Evolutionary conservation across 2,888 invertebrate species (phyloP).

Genomic region (Amphipoea lucens): DNA sequence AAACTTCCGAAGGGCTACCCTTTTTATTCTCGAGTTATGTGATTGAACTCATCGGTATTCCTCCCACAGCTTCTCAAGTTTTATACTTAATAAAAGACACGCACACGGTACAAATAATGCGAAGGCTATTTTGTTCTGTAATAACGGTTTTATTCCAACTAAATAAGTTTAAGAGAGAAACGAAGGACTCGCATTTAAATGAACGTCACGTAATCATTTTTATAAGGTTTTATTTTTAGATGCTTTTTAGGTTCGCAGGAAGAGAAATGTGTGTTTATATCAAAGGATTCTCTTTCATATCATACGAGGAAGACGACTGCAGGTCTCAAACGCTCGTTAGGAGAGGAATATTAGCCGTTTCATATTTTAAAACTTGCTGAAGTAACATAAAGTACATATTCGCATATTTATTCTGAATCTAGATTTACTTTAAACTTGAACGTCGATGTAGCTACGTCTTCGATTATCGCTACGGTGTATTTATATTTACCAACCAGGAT

Average conservation of each 20-base stretch:
- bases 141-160: conserved; percentile 64
- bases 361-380: conserved; percentile 43
- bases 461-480: not conserved
- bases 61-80: conserved; percentile 72
- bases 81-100: conserved; percentile 79
- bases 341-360: conserved; percentile 33
- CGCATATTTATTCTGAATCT: conserved; percentile 12
- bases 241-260: conserved; percentile 2
- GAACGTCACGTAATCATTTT: conserved; percentile 71
- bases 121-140: conserved; percentile 65
- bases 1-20: conserved; percentile 74
- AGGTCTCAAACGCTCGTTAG: conserved; percentile 22
- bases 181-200: conserved; percentile 67
- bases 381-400: conserved; percentile 1
- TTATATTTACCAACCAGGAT: conserved; percentile 23
- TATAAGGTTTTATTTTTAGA: conserved; percentile 58
- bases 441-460: not conserved
- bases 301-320: conserved; percentile 19
- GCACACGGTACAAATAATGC: conserved; percentile 71
- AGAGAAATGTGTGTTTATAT: conserved; percentile 25
- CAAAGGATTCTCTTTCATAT: conserved; percentile 18
- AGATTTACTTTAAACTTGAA: conserved; percentile 18
- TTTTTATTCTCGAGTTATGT: conserved; percentile 78
- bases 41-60: conserved; percentile 82
- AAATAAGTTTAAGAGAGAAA: conserved; percentile 63